Evolutionary conservation across 2,113 vertebrate species (phyloP).

Genomic region (Cyprinodon variegatus): DNA sequence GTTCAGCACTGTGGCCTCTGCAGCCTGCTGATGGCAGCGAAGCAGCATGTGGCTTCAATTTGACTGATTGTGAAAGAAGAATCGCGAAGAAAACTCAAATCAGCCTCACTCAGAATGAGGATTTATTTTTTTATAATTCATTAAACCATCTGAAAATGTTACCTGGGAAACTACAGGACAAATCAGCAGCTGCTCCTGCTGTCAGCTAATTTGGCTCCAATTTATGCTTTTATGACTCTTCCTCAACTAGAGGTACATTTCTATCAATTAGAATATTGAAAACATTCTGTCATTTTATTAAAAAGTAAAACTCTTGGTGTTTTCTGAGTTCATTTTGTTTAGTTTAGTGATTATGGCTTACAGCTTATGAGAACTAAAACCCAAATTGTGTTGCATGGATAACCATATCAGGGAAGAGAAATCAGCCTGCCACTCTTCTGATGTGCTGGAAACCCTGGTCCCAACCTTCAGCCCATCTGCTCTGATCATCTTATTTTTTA

Average conservation of each 20-base stretch:
- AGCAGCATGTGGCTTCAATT: slow-evolving; percentile 40
- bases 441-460: too few species aligned
- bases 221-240: background rate
- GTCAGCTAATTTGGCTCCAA: background rate
- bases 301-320: too few species aligned
- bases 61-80: slow-evolving; percentile 29
- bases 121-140: background rate
- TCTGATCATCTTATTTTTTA: too few species aligned
- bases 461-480: too few species aligned
- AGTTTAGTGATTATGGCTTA: background rate
- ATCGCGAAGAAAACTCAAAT: background rate
- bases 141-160: background rate
- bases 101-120: background rate
- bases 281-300: background rate
- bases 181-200: background rate
- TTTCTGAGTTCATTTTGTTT: background rate
- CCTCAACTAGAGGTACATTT: background rate
- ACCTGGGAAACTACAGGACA: background rate
- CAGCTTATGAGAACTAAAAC: too few species aligned
- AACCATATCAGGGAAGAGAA: too few species aligned
- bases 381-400: too few species aligned
- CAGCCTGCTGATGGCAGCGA: slow-evolving; percentile 1
- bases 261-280: background rate
- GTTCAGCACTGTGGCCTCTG: slow-evolving; percentile 1
- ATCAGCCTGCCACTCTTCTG: too few species aligned